Base-by-base conservation (phyloP, 2,797 vertebrate genomes). In the Morus bassanus region DNA sequence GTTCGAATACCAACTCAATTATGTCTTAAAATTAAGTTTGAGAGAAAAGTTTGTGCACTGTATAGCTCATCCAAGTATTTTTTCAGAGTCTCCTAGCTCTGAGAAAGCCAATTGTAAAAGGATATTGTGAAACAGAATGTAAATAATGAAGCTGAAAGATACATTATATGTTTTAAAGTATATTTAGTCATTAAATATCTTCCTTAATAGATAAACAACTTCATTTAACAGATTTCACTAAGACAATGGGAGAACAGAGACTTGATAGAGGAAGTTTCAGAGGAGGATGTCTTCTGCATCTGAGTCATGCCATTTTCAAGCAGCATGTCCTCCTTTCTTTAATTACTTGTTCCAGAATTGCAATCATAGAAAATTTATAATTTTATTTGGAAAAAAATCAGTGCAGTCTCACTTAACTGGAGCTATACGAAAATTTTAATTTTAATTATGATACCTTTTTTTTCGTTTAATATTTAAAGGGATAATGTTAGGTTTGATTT, bases 1-100 rank as follows among this genome's bases (percentile, higher is more conserved):
- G 41, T 57, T 79, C 18, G 95, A 93, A 95, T 97, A 89, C 94
- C 72, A 96, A 89, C 68, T 79, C 86, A 96, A 85, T 89, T 91
- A 94, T 75, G n/a, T 79, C 68, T 51, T 85, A 85, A 96, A 88
- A 74, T 90, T 85, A 79, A 85, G 72, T 85, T 64, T 0, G 7
- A 91, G 57, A 95, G 35, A 75, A 95, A 87, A 96, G 70, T 92
- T 93, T 89, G 18, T 35, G 35, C 76, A 41, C 56, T 70, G 16
- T 76, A 39, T 10, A 83, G 72, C 8, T 80, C 57, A 63, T 45
- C 24, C 24, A 88, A 65, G 31, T 45, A 75, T 56, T 90, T 91
- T 76, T 73, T 87, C 54, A 59, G 63, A 93, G 33, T 3, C 18
- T 89, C 7, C 78, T 57, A 57, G 22, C 59, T 84, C 48, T 67